Evolutionary conservation across 64 coral and sea anemone genomes (phyloP).

Genomic region (Actinia equina): DNA sequence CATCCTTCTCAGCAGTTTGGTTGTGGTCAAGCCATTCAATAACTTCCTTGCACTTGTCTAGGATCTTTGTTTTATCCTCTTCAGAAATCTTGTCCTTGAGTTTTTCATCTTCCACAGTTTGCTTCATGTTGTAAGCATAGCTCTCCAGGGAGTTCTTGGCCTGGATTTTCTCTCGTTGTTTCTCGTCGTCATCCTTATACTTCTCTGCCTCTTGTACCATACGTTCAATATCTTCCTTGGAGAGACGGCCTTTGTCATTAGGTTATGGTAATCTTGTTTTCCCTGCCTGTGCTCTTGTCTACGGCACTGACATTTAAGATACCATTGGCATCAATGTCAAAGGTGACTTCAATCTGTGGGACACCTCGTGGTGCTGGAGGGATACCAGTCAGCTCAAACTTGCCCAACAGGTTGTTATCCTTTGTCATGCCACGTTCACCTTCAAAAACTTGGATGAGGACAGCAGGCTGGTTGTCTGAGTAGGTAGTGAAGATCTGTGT

Average conservation of each 20-base stretch:
- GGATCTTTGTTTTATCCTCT: slow-evolving; percentile 42
- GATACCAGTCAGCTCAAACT: slow-evolving; percentile 91
- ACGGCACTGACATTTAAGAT: slow-evolving; percentile 81
- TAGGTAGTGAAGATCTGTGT: slow-evolving; percentile 87
- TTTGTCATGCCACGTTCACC: slow-evolving; percentile 70
- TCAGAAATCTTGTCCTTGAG: slow-evolving; percentile 81
- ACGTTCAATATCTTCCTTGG: slow-evolving; percentile 87
- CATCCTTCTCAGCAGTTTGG: slow-evolving; percentile 50
- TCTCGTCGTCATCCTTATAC: slow-evolving; percentile 80
- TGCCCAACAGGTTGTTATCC: slow-evolving; percentile 79
- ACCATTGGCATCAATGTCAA: slow-evolving; percentile 93
- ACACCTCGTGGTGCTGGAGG: slow-evolving; percentile 85
- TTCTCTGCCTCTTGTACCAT: slow-evolving; percentile 88
- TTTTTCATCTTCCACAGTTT: slow-evolving; percentile 85
- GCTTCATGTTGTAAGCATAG: slow-evolving; percentile 86
- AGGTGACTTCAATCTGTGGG: slow-evolving; percentile 86
- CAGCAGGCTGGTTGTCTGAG: slow-evolving; percentile 86
- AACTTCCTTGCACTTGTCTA: slow-evolving; percentile 52
- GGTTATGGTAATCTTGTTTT: slow-evolving; percentile 95
- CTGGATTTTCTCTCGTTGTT: slow-evolving; percentile 62
- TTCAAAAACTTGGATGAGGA: slow-evolving; percentile 81
- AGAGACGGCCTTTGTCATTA: slow-evolving; percentile 87
- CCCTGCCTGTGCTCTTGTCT: slow-evolving; percentile 83
- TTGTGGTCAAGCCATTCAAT: no score
- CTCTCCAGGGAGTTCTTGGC: slow-evolving; percentile 88